Conservation (phyloP, 2,797 vertebrate species). For the Acanthurus leucopareius region DNA sequence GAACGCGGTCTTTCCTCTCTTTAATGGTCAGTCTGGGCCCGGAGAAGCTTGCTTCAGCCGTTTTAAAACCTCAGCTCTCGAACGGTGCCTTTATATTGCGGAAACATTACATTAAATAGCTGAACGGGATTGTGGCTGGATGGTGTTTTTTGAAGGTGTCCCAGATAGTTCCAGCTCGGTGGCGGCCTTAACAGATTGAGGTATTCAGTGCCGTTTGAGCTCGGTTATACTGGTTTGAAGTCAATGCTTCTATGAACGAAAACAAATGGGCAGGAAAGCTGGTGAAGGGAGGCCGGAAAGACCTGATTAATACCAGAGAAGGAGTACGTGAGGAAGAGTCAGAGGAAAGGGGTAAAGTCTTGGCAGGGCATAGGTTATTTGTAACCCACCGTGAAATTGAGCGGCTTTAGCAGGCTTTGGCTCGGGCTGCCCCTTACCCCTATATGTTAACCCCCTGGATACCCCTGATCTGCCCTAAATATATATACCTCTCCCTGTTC, state of each 20-base stretch:
- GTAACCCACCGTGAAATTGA: conserved; percentile 88
- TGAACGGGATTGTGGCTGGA: conserved; percentile 73
- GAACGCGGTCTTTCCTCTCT: conserved; percentile 82
- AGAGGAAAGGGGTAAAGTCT: conserved; percentile 64
- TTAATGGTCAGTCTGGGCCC: conserved; percentile 88
- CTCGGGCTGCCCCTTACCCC: conserved; percentile 61
- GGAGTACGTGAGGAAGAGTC: conserved; percentile 61
- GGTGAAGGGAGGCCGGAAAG: conserved; percentile 75
- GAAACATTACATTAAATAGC: conserved; percentile 90
- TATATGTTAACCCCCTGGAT: conserved; percentile 68
- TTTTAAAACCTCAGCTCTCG: conserved; percentile 85
- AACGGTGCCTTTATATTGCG: conserved; percentile 85
- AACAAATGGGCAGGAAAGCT: conserved; percentile 76
- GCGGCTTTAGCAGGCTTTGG: conserved; percentile 79
- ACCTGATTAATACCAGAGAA: conserved; percentile 82
- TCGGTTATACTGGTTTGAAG: conserved; percentile 66
- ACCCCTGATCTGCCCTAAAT: conserved; percentile 53
- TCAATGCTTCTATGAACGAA: conserved; percentile 72
- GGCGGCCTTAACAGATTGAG: conserved; percentile 63
- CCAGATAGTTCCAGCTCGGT: conserved; percentile 70
- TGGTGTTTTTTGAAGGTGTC: conserved; percentile 76
- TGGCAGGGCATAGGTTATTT: conserved; percentile 80
- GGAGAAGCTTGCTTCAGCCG: conserved; percentile 82
- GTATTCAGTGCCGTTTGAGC: conserved; percentile 50
- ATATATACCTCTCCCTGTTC: conserved; percentile 29